These are phyloP conservation scores for Urosaurus nigricauda DNA, from an alignment of 2,797 vertebrate genomes.

Conservation along the genomic window DNA sequence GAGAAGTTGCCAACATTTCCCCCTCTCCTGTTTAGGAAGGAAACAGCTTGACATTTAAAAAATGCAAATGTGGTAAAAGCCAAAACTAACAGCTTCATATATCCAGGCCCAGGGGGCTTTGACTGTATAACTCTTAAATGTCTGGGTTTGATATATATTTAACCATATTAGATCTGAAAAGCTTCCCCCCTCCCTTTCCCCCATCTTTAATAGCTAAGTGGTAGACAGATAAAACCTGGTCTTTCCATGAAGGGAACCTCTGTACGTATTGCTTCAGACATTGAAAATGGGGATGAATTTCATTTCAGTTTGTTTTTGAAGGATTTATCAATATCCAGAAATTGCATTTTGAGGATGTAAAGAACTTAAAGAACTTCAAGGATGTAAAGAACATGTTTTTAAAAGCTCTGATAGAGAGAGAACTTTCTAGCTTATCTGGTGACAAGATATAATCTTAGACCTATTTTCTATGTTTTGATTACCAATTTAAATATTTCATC, in stretches of 20 bases:
- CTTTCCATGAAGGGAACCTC: background rate
- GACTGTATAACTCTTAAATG: background rate
- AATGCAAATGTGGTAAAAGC: background rate
- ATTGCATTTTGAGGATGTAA: background rate
- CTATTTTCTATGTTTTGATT: too few relatives aligned
- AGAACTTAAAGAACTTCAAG: too few relatives aligned
- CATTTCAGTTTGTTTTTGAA: background rate
- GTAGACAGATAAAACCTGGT: background rate
- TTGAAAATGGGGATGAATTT: background rate
- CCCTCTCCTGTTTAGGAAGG: background rate
- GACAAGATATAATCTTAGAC: too few relatives aligned
- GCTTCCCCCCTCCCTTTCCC: background rate
- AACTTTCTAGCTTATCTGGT: too few relatives aligned
- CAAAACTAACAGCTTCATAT: background rate
- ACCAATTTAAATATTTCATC: too few relatives aligned
- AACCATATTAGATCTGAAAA: background rate
- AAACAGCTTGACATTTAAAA: background rate
- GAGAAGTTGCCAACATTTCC: background rate
- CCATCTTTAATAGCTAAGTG: background rate
- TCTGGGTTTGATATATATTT: too few relatives aligned
- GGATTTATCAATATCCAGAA: background rate
- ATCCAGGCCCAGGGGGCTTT: background rate
- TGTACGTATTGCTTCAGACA: background rate
- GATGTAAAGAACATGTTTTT: too few relatives aligned
- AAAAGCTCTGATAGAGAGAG: too few relatives aligned